Evolutionary conservation across 2,888 invertebrate genomes (phyloP).

Genomic region (Coelinius sp.): DNA sequence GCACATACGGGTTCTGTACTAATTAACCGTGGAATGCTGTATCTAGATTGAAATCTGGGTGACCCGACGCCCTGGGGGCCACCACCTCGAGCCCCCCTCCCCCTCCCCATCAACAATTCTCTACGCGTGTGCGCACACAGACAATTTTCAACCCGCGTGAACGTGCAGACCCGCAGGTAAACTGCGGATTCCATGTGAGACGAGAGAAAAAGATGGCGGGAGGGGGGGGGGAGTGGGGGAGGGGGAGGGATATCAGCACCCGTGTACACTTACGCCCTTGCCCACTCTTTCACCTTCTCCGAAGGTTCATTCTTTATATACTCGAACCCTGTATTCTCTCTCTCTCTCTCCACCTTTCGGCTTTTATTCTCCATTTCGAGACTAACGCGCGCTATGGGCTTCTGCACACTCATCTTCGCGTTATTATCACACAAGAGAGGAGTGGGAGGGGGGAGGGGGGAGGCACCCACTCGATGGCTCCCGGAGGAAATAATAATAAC

Average conservation of each 20-base stretch:
- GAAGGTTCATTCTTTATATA: conserved; percentile 10
- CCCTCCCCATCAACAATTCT: conserved; percentile 36
- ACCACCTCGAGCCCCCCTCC: conserved; percentile 62
- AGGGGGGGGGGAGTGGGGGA: not conserved
- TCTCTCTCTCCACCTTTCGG: not conserved
- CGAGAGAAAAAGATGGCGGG: not conserved
- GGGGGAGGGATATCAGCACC: conserved; percentile 24
- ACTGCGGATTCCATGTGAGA: conserved; percentile 14
- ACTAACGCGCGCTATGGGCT: conserved; percentile 23
- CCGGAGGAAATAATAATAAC: conserved; percentile 31
- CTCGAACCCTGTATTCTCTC: not conserved
- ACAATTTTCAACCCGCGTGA: conserved; percentile 31
- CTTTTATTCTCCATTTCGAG: not conserved
- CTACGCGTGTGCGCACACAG: conserved; percentile 21
- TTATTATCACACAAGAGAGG: conserved; percentile 38
- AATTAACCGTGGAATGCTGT: conserved; percentile 70
- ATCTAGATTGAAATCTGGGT: conserved; percentile 71
- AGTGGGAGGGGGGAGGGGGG: too few species aligned
- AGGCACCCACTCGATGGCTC: conserved; percentile 34
- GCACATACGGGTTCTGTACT: conserved; percentile 67
- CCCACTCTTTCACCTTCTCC: not conserved
- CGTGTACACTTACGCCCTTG: conserved; percentile 36
- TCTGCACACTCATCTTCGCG: conserved; percentile 39
- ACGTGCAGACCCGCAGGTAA: conserved; percentile 41
- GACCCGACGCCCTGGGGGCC: conserved; percentile 68